Base-by-base conservation (phyloP, 2,113 vertebrate species). In the Lophius piscatorius region DNA sequence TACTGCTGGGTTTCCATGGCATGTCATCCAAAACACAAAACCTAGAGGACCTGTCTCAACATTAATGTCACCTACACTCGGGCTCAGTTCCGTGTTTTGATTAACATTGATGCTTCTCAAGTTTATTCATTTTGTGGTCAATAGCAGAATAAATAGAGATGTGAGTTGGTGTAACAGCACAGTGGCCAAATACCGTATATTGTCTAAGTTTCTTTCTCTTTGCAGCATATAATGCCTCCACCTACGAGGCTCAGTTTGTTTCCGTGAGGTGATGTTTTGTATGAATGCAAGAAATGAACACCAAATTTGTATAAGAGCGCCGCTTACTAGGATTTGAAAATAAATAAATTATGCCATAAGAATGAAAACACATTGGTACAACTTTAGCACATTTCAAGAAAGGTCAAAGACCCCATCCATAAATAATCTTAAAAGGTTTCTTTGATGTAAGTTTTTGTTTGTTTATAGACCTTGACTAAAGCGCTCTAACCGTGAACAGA, bases 381-480 rank as follows among this genome's bases (percentile, higher is more conserved):
- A 55, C 26, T 36, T 65, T 0, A 65, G 44, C 23, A 26, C 34
- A 18, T 50, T 33, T 57, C n/a, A 24, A 47, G 61, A 59, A 52
- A 35, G 22, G 20, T 71, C 36, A 35, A 44, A 34, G 35, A 39
- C 41, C 13, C 9, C 0, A 2, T 28, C 52, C 26, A 45, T 58
- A 20, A 65, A 64, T 68, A 13, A n/a, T 35, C 36, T 26, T n/a
- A 21, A 51, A 68, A 12, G 34, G 24, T 41, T 42, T 52, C 33
- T 59, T 68, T 71, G 26, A 54, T 48, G 42, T 20, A 28, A 17
- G 13, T 13, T 64, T 42, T 60, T 35, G 61, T 78, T 81, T 87
- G 78, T 85, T 82, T 71, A 73, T 54, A 34, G 34, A 70, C 49
- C 29, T n/a, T 49, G 63, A 71, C 55, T 74, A 6, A 65, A 61